phyloP scores from a whole-genome alignment of 92 coral and sea anemone genomes.

The Palythoa caribaeorum region DNA sequence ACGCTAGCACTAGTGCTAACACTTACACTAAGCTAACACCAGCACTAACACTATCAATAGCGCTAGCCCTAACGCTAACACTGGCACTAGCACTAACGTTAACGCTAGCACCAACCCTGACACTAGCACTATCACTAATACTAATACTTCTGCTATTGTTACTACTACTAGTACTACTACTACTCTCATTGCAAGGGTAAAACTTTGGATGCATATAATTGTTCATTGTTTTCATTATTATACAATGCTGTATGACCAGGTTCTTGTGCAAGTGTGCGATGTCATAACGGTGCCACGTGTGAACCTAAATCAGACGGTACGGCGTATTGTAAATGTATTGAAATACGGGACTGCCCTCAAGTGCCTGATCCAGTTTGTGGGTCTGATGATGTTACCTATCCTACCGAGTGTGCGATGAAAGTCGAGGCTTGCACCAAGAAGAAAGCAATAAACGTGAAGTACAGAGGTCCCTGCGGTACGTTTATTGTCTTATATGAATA shows the following conservation, averaged over 20 bases:
- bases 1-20: no score
- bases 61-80: no score
- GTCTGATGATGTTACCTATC: slow-evolving; percentile 82
- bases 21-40: no score
- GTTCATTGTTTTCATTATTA: no score
- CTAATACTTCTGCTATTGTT: no score
- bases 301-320: slow-evolving; percentile 71
- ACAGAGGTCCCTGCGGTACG: slow-evolving; percentile 94
- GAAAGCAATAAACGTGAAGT: slow-evolving; percentile 70
- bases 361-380: slow-evolving; percentile 88
- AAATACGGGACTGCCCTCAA: slow-evolving; percentile 78
- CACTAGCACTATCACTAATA: no score
- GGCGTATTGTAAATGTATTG: slow-evolving; percentile 77
- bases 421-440: slow-evolving; percentile 77
- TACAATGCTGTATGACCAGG: slow-evolving; percentile 50
- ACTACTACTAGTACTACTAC: no score
- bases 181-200: no score
- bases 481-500: background rate
- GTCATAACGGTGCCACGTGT: slow-evolving; percentile 78
- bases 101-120: no score
- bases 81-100: no score
- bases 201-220: no score
- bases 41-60: no score
- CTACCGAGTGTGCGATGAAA: slow-evolving; percentile 80
- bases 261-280: slow-evolving; percentile 69